These are phyloP conservation scores for Sternarchorhynchus goeldii DNA, from an alignment of 2,797 vertebrate species.

Conservation along the genomic window DNA sequence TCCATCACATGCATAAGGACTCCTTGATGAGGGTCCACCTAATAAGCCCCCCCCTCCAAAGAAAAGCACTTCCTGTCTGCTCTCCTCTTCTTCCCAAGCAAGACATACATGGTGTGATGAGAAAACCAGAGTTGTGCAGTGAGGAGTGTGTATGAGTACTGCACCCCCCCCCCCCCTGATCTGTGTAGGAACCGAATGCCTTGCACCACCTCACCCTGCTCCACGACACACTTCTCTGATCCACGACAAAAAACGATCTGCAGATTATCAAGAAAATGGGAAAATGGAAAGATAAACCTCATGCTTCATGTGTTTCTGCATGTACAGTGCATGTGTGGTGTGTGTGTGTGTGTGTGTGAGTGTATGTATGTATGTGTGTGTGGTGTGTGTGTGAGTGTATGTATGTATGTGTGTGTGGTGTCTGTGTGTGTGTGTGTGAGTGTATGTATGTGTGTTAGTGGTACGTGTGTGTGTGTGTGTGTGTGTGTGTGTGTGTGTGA, in stretches of 20 bases:
- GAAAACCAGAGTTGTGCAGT: background rate
- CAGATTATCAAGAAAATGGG: slow-evolving; percentile 8
- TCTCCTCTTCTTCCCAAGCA: background rate
- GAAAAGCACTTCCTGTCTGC: too few species aligned
- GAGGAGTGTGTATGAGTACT: too few species aligned
- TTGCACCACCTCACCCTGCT: too few species aligned
- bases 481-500: too few species aligned
- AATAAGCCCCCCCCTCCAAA: background rate
- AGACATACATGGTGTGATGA: background rate
- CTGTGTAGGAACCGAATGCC: background rate
- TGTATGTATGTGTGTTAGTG: too few species aligned
- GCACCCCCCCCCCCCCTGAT: background rate
- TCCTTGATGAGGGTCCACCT: slow-evolving; percentile 13
- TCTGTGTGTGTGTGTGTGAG: too few species aligned
- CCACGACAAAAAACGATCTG: slow-evolving; percentile 41
- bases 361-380: too few species aligned
- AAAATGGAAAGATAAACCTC: background rate
- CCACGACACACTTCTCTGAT: background rate
- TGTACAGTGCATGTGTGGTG: slow-evolving; percentile 1
- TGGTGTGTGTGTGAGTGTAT: too few species aligned
- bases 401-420: too few species aligned
- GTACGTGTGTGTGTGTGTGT: too few species aligned
- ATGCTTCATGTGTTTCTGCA: slow-evolving; percentile 47
- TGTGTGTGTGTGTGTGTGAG: too few species aligned
- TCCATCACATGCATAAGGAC: slow-evolving; percentile 58